These are phyloP conservation scores for Brenthis daphne DNA, from an alignment of 2,888 invertebrate species.

Conservation along the genomic window DNA sequence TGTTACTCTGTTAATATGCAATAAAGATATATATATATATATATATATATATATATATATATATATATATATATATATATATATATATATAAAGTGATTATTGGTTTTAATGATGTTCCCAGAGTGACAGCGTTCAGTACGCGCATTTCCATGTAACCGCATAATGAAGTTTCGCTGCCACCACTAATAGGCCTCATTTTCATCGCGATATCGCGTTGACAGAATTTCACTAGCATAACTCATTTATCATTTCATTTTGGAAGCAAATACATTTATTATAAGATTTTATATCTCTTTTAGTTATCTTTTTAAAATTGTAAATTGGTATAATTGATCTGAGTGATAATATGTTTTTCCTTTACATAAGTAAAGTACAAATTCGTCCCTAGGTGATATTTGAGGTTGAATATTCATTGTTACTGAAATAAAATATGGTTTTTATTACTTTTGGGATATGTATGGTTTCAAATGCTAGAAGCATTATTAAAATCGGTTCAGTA, in stretches of 20 bases:
- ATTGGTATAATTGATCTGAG: background rate
- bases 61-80: too few relatives aligned
- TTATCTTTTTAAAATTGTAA: background rate
- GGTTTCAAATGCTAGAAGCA: too few relatives aligned
- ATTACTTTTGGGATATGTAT: too few relatives aligned
- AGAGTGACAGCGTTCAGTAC: slow-evolving; percentile 57
- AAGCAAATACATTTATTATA: slow-evolving; percentile 18
- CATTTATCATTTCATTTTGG: slow-evolving; percentile 48
- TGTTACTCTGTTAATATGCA: too few relatives aligned
- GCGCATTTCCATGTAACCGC: slow-evolving; percentile 67
- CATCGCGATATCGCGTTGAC: slow-evolving; percentile 59
- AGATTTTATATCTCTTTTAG: background rate
- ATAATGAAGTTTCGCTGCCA: slow-evolving; percentile 70
- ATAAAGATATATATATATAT: too few relatives aligned
- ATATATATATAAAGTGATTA: slow-evolving; percentile 40
- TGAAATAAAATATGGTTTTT: too few relatives aligned
- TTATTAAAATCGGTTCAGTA: too few relatives aligned
- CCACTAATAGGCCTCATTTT: slow-evolving; percentile 70
- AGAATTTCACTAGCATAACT: slow-evolving; percentile 56
- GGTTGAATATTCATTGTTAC: too few relatives aligned
- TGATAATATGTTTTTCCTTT: too few relatives aligned
- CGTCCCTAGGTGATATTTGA: too few relatives aligned
- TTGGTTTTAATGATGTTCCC: slow-evolving; percentile 63
- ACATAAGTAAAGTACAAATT: too few relatives aligned
- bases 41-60: too few relatives aligned